Evolutionary conservation across 2,888 invertebrate genomes (phyloP).

Genomic region (Cephus pygmeus): DNA sequence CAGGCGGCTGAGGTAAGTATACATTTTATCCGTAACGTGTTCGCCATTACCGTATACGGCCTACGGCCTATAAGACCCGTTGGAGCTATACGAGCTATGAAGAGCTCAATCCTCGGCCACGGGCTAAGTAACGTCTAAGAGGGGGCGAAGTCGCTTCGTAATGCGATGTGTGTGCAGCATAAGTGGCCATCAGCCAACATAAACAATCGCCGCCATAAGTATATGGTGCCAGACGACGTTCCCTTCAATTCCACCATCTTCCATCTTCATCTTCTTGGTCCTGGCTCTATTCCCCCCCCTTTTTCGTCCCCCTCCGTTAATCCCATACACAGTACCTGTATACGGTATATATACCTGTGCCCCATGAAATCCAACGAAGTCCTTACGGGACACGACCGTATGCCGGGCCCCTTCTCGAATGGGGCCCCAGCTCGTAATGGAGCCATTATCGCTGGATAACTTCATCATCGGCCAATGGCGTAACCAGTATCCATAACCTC

Average conservation of each 20-base stretch:
- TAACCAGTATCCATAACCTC: constrained; percentile 19
- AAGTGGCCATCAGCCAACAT: constrained; percentile 67
- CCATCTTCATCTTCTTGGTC: background rate
- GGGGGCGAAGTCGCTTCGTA: constrained; percentile 35
- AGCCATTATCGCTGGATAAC: constrained; percentile 66
- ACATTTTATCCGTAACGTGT: constrained; percentile 66
- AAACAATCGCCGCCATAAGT: constrained; percentile 65
- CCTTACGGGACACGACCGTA: constrained; percentile 28
- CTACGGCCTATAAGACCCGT: background rate
- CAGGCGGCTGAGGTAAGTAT: constrained; percentile 50
- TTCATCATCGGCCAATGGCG: constrained; percentile 63
- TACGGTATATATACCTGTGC: background rate
- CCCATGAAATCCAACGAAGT: constrained; percentile 38
- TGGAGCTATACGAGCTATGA: background rate
- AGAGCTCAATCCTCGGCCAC: constrained; percentile 36
- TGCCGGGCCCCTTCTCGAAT: constrained; percentile 3
- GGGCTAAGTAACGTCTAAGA: constrained; percentile 57
- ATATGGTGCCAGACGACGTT: constrained; percentile 56
- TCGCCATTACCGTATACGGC: constrained; percentile 64
- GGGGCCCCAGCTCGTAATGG: constrained; percentile 57
- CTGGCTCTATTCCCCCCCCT: background rate
- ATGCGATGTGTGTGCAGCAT: constrained; percentile 63
- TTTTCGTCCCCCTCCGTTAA: background rate
- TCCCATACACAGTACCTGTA: background rate
- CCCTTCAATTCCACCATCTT: constrained; percentile 34